Conservation (phyloP, 2,888 invertebrate species). For the Neoaliturus tenellus region DNA sequence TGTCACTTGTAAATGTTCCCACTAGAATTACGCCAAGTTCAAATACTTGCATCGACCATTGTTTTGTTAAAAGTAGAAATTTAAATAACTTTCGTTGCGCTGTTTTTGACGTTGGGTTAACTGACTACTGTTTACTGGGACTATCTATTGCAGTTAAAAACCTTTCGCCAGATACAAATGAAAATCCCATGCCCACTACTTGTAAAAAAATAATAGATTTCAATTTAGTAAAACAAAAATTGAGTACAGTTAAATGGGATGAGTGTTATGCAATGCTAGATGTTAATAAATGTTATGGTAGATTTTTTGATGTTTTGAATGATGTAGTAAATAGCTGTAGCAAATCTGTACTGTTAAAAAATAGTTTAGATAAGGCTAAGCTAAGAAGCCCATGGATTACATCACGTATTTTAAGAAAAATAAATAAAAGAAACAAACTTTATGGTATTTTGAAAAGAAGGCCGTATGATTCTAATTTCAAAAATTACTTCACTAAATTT, state of each 20-base stretch:
- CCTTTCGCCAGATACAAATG: background rate
- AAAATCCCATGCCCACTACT: background rate
- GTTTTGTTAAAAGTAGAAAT: too few species aligned
- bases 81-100: too few species aligned
- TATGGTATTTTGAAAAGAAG: background rate
- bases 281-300: background rate
- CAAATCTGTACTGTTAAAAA: background rate
- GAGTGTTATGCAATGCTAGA: background rate
- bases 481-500: too few species aligned
- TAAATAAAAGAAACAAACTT: background rate
- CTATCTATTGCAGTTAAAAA: background rate
- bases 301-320: background rate
- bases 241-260: background rate
- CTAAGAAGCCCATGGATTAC: background rate
- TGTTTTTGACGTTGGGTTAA: background rate
- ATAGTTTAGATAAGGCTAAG: background rate
- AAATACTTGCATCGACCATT: too few species aligned
- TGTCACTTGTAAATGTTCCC: too few species aligned
- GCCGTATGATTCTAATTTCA: too few species aligned
- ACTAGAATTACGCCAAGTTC: too few species aligned
- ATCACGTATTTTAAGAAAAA: background rate
- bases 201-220: background rate
- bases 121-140: background rate
- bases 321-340: background rate
- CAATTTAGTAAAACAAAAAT: background rate